These are phyloP conservation scores for Eulimnadia texana DNA, from an alignment of 1,140 invertebrate species.

Conservation along the genomic window DNA sequence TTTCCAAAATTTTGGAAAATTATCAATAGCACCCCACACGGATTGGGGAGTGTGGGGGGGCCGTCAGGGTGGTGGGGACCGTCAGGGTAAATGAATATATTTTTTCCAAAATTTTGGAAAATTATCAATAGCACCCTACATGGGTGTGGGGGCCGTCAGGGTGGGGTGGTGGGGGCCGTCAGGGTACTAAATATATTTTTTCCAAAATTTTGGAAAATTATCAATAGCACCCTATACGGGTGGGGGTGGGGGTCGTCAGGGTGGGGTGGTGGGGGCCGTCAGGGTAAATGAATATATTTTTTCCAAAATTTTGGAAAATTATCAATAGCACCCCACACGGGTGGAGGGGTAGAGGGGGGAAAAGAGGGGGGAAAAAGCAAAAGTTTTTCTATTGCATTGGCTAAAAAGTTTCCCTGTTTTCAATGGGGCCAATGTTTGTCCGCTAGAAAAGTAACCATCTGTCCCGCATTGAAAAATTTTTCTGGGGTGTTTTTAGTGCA, in stretches of 20 bases:
- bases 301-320: neutral
- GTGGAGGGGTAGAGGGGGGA: too few relatives aligned
- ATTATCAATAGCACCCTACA: too few relatives aligned
- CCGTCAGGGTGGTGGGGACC: neutral
- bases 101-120: neutral
- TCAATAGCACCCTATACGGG: too few relatives aligned
- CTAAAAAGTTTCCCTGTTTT: neutral
- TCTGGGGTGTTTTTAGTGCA: too few relatives aligned
- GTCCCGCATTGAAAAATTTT: neutral
- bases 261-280: too few relatives aligned
- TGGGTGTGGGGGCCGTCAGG: neutral
- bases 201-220: neutral
- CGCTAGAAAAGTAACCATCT: neutral
- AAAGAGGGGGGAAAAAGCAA: neutral
- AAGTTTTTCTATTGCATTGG: neutral
- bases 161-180: too few relatives aligned
- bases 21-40: too few relatives aligned
- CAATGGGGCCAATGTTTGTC: neutral
- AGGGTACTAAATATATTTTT: neutral
- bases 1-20: neutral
- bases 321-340: too few relatives aligned
- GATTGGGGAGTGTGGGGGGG: neutral
- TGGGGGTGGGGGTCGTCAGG: neutral
- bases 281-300: neutral
- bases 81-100: neutral